Base-by-base conservation (phyloP, 2,113 vertebrate species). In the Carettochelys insculpta region DNA sequence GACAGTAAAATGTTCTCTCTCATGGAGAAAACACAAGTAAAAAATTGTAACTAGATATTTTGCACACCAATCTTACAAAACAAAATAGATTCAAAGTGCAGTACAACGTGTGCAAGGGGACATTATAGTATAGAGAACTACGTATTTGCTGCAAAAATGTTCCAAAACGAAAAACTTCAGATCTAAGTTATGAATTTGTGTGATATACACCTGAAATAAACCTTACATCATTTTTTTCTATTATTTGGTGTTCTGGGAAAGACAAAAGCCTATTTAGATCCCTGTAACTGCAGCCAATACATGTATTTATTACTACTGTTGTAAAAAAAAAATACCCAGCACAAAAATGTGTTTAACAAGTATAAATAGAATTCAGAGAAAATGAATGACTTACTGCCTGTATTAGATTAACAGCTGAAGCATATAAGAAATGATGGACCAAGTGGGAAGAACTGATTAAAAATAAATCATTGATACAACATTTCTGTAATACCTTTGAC, bases 231-330 rank as follows among this genome's bases (percentile, higher is more conserved):
- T n/a, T 38, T 68, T n/a, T 68, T 91, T 82, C 75, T 90, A 81
- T 93, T 95, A 92, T 1, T 2, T 6, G 14, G 83, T 83, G 83
- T 87, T 92, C 87, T 50, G 38, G n/a, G 16, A 96, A 92, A 96
- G 71, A 92, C 16, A 90, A 10, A 58, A 90, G 91, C 8, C 56
- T 87, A 87, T 80, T 93, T 93, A 93, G 85, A 93, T 85, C 61
- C 75, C 24, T 27, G 51, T 77, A 86, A 92, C 71, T 87, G 38
- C 65, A 92, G 87, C 93, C 94, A 94, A 81, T 95, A 95, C 90
- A 56, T 45, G 43, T 78, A 92, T 96, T 94, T 85, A 95, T 94
- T 92, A 93, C 90, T 78, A 56, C 65, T 95, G 43, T 89, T 95
- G 91, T 71, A 89, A 95, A 92, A 96, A 82, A n/a, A 71, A 90